A percentile compares a stretch with the other conserved stretches of the same genome.
Evolutionary conservation across 2,888 invertebrate species (phyloP).

Genomic region (Mamestra brassicae): DNA sequence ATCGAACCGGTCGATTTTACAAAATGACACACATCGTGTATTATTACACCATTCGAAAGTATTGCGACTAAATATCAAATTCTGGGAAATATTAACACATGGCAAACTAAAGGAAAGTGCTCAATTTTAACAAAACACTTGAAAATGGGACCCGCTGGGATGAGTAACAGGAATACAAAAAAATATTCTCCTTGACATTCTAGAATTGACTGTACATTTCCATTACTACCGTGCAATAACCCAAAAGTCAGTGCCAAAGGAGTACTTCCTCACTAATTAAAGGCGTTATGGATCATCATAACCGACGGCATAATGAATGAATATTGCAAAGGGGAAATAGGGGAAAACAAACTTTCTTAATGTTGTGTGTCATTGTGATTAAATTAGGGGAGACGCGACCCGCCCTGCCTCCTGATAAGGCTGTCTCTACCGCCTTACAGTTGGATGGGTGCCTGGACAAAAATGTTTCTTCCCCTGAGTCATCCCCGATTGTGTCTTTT

Average conservation of each 20-base stretch:
- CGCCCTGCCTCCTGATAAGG: slow-evolving; percentile 22
- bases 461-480: not conserved
- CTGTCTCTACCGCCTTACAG: slow-evolving; percentile 12
- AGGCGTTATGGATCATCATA: slow-evolving; percentile 46
- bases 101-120: too few relatives aligned
- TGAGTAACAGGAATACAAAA: too few relatives aligned
- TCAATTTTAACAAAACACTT: too few relatives aligned
- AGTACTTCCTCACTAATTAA: slow-evolving; percentile 39
- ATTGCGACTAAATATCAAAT: too few relatives aligned
- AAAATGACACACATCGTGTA: too few relatives aligned
- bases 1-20: too few relatives aligned
- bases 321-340: slow-evolving; percentile 30
- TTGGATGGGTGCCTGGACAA: slow-evolving; percentile 40
- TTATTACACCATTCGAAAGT: too few relatives aligned
- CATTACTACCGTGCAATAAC: not conserved
- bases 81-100: too few relatives aligned
- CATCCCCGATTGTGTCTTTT: not conserved
- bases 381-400: slow-evolving; percentile 43
- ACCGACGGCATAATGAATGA: slow-evolving; percentile 19
- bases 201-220: not conserved
- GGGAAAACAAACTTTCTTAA: slow-evolving; percentile 44
- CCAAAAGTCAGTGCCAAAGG: slow-evolving; percentile 11
- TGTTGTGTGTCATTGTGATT: slow-evolving; percentile 56
- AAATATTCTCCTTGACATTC: too few relatives aligned
- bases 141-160: too few relatives aligned